Conservation (phyloP, 2,888 invertebrate genomes). For the Carterocephalus palaemon region DNA sequence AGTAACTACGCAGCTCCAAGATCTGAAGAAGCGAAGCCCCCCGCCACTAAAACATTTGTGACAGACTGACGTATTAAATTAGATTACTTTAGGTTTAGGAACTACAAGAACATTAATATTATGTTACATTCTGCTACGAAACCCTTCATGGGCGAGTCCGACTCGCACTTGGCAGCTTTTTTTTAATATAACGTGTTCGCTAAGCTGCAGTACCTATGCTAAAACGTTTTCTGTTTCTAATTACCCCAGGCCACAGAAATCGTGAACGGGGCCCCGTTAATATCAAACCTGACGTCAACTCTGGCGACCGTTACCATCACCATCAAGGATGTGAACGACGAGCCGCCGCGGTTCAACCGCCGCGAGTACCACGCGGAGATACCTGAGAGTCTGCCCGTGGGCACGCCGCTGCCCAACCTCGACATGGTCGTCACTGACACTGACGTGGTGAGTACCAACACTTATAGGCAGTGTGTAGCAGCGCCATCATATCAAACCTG, state of each 20-base stretch:
- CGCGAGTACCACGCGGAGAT: constrained; percentile 89
- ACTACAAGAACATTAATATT: too few relatives aligned
- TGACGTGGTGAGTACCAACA: constrained; percentile 85
- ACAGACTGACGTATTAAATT: too few relatives aligned
- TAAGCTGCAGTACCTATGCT: too few relatives aligned
- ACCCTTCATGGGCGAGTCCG: too few relatives aligned
- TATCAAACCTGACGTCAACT: constrained; percentile 83
- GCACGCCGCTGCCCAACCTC: constrained; percentile 88
- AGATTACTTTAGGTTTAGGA: too few relatives aligned
- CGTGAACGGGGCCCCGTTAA: constrained; percentile 83
- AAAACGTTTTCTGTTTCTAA: too few relatives aligned
- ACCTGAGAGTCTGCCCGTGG: constrained; percentile 89
- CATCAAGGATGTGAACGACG: constrained; percentile 93
- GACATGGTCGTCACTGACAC: constrained; percentile 92
- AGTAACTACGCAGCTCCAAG: constrained; percentile 36
- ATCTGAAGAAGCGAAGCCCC: too few relatives aligned
- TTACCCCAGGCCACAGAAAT: constrained; percentile 85
- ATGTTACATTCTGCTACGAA: too few relatives aligned
- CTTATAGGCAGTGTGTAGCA: too few relatives aligned
- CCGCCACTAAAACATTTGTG: too few relatives aligned
- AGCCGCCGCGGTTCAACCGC: constrained; percentile 89
- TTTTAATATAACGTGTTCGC: too few relatives aligned
- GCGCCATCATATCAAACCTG: constrained; percentile 82
- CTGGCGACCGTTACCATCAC: constrained; percentile 88
- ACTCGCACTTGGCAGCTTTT: too few relatives aligned